Percentiles rank a stretch among this genome's conserved stretches.
Conservation (phyloP, 2,113 vertebrate species). For the Opisthocomus hoazin region DNA sequence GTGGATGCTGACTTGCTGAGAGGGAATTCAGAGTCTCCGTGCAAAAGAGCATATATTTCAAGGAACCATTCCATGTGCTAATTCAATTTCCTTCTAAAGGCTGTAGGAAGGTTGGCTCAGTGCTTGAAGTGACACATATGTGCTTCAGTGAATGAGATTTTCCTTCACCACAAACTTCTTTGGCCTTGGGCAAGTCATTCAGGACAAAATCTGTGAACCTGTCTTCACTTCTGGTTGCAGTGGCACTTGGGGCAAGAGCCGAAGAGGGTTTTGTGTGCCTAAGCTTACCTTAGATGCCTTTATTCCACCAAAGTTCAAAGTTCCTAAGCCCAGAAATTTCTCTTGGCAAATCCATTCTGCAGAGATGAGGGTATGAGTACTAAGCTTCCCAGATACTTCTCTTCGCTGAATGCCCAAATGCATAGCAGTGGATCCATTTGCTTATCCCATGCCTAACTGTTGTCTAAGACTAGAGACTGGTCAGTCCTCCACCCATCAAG, state of each 20-base stretch:
- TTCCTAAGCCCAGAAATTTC: background rate
- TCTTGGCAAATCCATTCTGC: background rate
- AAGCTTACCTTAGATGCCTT: background rate
- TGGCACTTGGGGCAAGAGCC: background rate
- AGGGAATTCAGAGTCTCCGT: background rate
- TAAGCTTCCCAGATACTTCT: background rate
- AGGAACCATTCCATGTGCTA: background rate
- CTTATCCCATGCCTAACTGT: background rate
- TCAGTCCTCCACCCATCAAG: too few species aligned
- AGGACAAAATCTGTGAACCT: background rate
- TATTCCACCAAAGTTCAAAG: background rate
- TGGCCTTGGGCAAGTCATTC: background rate
- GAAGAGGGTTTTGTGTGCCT: accelerated
- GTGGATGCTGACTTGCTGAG: background rate
- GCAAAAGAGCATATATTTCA: background rate
- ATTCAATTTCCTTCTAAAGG: background rate
- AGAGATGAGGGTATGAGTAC: background rate
- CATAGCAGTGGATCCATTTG: background rate
- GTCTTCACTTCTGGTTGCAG: background rate
- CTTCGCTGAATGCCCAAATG: background rate
- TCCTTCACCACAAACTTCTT: accelerated
- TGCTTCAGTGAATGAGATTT: background rate
- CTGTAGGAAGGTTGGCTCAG: background rate
- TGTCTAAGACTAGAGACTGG: too few species aligned
- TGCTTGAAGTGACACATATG: accelerated